phyloP scores from a whole-genome alignment of 2,113 vertebrate species.

The Galeopterus variegatus region DNA sequence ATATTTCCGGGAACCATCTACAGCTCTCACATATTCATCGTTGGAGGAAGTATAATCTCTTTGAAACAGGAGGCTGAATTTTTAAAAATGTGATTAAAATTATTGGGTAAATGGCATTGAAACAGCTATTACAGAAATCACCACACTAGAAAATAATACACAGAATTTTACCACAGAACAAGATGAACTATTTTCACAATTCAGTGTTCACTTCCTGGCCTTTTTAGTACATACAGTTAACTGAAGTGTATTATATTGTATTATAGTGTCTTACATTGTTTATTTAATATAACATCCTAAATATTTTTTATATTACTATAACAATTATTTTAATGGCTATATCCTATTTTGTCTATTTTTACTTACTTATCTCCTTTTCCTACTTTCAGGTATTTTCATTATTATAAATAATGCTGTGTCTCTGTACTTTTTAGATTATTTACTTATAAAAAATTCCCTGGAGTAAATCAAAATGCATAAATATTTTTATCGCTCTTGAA shows the following conservation, averaged over 20 bases:
- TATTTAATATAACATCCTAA: not conserved
- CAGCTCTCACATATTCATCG: not conserved
- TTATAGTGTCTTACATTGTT: not conserved
- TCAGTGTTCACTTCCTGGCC: not conserved
- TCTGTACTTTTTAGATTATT: not conserved
- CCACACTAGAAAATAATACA: not conserved
- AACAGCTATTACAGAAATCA: not conserved
- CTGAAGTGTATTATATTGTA: fast-evolving
- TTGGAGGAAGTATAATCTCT: not conserved
- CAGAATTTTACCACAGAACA: not conserved
- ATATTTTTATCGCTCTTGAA: not conserved
- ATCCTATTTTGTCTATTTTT: not conserved
- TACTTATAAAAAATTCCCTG: not conserved
- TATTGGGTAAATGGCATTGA: not conserved
- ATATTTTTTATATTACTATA: not conserved
- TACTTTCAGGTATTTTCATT: not conserved
- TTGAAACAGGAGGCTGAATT: not conserved
- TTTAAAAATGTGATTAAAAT: constrained; percentile 50
- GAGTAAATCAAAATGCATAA: not conserved
- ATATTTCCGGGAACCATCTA: not conserved
- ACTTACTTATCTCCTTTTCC: not conserved
- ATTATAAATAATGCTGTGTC: not conserved
- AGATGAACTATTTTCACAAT: fast-evolving
- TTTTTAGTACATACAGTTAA: not conserved
- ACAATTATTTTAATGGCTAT: not conserved